phyloP scores from a whole-genome alignment of 2,888 invertebrate species.

The Chymomyza caudatula region DNA sequence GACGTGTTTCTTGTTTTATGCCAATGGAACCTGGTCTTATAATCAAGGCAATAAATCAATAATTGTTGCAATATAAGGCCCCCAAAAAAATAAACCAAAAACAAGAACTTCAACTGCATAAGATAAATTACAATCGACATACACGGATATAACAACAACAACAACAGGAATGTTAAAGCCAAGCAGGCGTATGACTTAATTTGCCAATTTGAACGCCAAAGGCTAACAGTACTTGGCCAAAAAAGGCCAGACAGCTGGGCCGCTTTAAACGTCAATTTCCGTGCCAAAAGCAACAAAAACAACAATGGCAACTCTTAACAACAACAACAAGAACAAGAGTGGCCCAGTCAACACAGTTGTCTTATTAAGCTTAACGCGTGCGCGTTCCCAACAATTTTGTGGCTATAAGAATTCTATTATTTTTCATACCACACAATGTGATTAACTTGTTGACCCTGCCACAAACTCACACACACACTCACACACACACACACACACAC shows the following conservation, averaged over 20 bases:
- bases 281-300: conserved; percentile 40
- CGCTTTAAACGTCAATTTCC: conserved; percentile 70
- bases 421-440: conserved; percentile 66
- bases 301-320: conserved; percentile 17
- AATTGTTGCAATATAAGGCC: conserved; percentile 63
- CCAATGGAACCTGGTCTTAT: neutral
- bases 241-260: conserved; percentile 45
- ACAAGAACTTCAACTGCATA: neutral
- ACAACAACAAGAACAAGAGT: conserved; percentile 9
- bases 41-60: conserved; percentile 68
- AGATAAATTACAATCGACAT: conserved; percentile 61
- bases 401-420: conserved; percentile 67
- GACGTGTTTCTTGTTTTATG: neutral
- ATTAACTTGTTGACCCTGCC: conserved; percentile 68
- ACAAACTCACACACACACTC: neutral
- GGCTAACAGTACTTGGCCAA: conserved; percentile 63
- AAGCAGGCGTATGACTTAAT: conserved; percentile 71
- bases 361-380: conserved; percentile 69
- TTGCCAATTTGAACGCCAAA: conserved; percentile 71
- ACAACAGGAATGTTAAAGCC: conserved; percentile 13
- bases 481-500: neutral
- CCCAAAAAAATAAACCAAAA: neutral
- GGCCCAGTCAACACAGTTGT: conserved; percentile 23
- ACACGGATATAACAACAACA: conserved; percentile 10
- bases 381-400: conserved; percentile 24